A percentile compares a stretch with the other conserved stretches of the same genome.
Evolutionary conservation across 2,888 invertebrate species (phyloP).

Genomic region (Ceratothoa steindachneri): DNA sequence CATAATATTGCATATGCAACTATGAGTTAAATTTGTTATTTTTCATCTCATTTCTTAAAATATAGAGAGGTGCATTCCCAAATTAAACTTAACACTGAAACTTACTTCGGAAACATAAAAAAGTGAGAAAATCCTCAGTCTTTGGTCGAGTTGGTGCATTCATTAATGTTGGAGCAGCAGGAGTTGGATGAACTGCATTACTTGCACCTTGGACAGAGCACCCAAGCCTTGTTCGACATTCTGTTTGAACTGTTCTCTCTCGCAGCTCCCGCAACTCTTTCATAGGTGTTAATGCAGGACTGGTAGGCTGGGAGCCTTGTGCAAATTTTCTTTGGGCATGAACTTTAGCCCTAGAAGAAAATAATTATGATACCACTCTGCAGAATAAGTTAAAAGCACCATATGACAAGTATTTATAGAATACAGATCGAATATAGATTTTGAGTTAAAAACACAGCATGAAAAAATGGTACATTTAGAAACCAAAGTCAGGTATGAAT

Average conservation of each 20-base stretch:
- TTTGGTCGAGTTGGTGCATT: conserved; percentile 61
- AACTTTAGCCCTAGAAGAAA: conserved; percentile 64
- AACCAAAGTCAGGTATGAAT: too few species aligned
- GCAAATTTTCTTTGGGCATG: conserved; percentile 85
- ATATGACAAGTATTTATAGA: too few species aligned
- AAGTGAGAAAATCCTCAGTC: conserved; percentile 80
- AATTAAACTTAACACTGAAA: too few species aligned
- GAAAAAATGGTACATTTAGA: too few species aligned
- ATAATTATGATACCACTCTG: too few species aligned
- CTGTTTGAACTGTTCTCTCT: conserved; percentile 21
- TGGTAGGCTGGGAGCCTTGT: conserved; percentile 59
- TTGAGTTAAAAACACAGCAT: too few species aligned
- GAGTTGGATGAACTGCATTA: conserved; percentile 45
- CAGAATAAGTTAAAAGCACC: too few species aligned
- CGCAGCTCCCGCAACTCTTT: conserved; percentile 46
- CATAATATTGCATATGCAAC: too few species aligned
- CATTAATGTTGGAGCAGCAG: conserved; percentile 34
- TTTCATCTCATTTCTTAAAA: too few species aligned
- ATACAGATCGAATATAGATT: too few species aligned
- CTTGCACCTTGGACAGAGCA: background rate
- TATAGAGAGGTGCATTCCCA: too few species aligned
- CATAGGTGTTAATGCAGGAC: conserved; percentile 50
- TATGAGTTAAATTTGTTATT: too few species aligned
- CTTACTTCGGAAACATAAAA: conserved; percentile 72
- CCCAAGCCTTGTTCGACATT: background rate